phyloP scores from a whole-genome alignment of 2,113 vertebrate species.

The Percopsis transmontana region DNA sequence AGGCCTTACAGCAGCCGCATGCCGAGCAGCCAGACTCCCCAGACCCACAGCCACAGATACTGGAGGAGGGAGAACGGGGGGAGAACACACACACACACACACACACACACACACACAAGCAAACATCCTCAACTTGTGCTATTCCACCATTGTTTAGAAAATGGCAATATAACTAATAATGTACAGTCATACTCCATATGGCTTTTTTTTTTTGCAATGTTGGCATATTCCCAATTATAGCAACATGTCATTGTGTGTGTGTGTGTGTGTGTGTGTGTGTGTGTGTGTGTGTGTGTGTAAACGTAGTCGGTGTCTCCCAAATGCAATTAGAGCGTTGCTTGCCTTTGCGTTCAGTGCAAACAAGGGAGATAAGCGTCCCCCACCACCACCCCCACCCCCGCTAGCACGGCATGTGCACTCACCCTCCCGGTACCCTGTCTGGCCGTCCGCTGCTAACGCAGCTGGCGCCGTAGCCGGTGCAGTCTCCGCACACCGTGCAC shows the following conservation, averaged over 20 bases:
- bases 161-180: no score
- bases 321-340: no score
- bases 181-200: no score
- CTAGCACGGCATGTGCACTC: constrained; percentile 53
- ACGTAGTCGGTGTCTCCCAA: no score
- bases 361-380: no score
- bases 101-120: neutral
- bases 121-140: neutral
- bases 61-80: constrained; percentile 52
- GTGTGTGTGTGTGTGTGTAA: no score
- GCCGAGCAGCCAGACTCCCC: constrained; percentile 97
- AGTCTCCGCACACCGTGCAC: constrained; percentile 97
- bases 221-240: no score
- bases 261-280: no score
- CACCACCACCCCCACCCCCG: neutral
- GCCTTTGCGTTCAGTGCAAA: no score
- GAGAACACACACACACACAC: neutral
- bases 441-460: constrained; percentile 97
- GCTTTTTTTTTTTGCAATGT: no score
- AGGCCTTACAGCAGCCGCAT: constrained; percentile 97
- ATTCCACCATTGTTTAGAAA: no score
- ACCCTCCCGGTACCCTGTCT: constrained; percentile 97
- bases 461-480: constrained; percentile 96
- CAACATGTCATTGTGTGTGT: no score
- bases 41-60: constrained; percentile 97